Evolutionary conservation across 2,797 vertebrate species (phyloP).

Genomic region (Xerus rutilus): DNA sequence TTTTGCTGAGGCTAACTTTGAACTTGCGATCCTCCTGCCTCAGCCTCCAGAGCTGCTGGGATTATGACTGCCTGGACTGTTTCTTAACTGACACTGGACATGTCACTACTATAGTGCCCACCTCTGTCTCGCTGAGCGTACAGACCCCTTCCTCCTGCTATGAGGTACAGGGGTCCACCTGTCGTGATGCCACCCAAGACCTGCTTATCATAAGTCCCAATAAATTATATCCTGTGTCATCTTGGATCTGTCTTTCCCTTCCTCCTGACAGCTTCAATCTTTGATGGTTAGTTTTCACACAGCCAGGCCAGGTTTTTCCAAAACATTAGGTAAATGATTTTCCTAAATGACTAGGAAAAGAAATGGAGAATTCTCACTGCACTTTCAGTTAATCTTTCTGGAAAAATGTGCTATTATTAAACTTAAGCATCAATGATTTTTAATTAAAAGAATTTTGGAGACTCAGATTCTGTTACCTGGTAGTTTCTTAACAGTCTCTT

Average conservation of each 20-base stretch:
- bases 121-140: background rate
- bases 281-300: background rate
- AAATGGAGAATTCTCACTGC: background rate
- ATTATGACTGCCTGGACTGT: background rate
- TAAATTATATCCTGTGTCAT: too few relatives aligned
- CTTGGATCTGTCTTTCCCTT: background rate
- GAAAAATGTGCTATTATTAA: slow-evolving; percentile 34
- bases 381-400: background rate
- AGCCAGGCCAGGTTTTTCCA: background rate
- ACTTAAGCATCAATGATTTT: slow-evolving; percentile 4
- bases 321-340: background rate
- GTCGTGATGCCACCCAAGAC: background rate
- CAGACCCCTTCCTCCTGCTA: background rate
- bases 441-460: background rate
- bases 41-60: too few relatives aligned
- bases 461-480: slow-evolving; percentile 1
- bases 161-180: background rate
- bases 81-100: background rate
- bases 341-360: background rate
- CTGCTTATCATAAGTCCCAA: too few relatives aligned
- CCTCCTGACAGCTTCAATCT: background rate
- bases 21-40: too few relatives aligned
- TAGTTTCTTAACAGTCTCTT: background rate
- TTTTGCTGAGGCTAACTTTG: too few relatives aligned
- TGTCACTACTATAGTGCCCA: background rate